Evolutionary conservation across 1,140 invertebrate species (phyloP).

Genomic region (Frieseomelitta varia): DNA sequence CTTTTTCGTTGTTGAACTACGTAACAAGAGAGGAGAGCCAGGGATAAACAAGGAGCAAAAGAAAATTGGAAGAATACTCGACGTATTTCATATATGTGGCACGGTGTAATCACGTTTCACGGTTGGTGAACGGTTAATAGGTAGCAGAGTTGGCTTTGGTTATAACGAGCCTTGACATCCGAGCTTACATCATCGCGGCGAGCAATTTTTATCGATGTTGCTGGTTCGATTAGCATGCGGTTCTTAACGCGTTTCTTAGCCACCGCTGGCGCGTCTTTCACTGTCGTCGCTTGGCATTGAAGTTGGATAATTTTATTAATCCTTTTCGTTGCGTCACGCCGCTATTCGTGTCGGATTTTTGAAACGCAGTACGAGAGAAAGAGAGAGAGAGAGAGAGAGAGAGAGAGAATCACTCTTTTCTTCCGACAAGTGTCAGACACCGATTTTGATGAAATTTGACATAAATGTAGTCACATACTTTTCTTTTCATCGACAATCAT

Average conservation of each 20-base stretch:
- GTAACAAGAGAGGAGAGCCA: too few relatives aligned
- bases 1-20: neutral
- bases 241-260: constrained; percentile 25
- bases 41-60: neutral
- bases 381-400: neutral
- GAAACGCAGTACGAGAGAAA: neutral
- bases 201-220: constrained; percentile 46
- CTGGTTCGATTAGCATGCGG: constrained; percentile 45
- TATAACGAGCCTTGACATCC: constrained; percentile 54
- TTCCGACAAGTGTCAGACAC: too few relatives aligned
- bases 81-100: neutral
- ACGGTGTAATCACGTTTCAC: constrained; percentile 32
- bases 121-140: constrained; percentile 23
- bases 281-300: constrained; percentile 12
- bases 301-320: constrained; percentile 19
- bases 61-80: constrained; percentile 1
- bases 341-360: neutral
- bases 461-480: too few relatives aligned
- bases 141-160: constrained; percentile 46
- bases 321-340: neutral
- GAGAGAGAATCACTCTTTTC: neutral
- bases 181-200: constrained; percentile 53
- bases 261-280: constrained; percentile 9
- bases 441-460: too few relatives aligned
- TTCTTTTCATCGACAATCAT: too few relatives aligned